These are phyloP conservation scores for Diuraphis noxia DNA, from an alignment of 1,140 invertebrate species.

Conservation along the genomic window DNA sequence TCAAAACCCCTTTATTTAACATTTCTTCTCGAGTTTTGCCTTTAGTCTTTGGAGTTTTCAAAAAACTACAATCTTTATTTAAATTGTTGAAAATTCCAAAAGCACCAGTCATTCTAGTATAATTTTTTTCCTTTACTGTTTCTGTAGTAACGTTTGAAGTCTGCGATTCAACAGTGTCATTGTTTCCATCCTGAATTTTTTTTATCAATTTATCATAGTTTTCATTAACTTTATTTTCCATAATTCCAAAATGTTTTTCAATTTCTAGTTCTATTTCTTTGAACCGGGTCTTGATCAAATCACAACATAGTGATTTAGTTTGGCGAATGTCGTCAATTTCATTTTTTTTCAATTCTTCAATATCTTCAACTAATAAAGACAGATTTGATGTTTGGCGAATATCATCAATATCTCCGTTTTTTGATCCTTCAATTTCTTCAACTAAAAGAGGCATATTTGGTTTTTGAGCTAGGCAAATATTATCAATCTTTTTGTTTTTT, in stretches of 20 bases:
- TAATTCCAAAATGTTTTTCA: constrained; percentile 27
- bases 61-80: constrained; percentile 40
- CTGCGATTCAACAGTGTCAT: background rate
- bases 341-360: constrained; percentile 19
- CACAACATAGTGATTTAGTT: constrained; percentile 22
- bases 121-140: constrained; percentile 42
- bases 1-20: constrained; percentile 23
- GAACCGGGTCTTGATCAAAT: constrained; percentile 29
- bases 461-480: background rate
- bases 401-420: background rate
- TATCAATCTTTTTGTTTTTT: background rate
- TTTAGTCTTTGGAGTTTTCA: constrained; percentile 46
- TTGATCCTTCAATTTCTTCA: constrained; percentile 9
- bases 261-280: constrained; percentile 48
- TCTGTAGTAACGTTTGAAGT: background rate
- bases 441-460: background rate
- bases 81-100: constrained; percentile 45
- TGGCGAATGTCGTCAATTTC: constrained; percentile 1
- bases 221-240: constrained; percentile 41
- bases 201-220: constrained; percentile 35
- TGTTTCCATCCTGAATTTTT: background rate
- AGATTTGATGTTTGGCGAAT: background rate
- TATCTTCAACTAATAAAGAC: background rate
- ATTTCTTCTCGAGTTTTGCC: constrained; percentile 44
- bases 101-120: constrained; percentile 46